A percentile compares a stretch with the other conserved stretches of the same genome.
Conservation (phyloP, 2,797 vertebrate genomes). For the Chelmon rostratus region DNA sequence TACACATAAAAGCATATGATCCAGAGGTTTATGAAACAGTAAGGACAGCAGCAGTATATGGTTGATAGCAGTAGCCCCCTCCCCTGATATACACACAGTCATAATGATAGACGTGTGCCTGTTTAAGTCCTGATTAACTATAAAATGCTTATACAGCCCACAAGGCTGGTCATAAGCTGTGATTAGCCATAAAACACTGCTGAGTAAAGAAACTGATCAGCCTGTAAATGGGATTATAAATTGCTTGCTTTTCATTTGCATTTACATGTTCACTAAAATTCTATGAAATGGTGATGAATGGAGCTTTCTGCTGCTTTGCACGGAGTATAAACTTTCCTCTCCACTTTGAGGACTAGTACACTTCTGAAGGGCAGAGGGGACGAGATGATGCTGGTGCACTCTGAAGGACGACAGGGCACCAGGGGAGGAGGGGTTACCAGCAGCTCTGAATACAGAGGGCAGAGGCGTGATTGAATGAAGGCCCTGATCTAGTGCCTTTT, state of each 20-base stretch:
- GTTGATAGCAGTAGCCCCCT: slow-evolving; percentile 58
- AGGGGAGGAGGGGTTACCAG: neutral
- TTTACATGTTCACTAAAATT: slow-evolving; percentile 73
- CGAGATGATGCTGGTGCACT: neutral
- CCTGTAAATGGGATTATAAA: slow-evolving; percentile 76
- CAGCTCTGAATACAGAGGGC: slow-evolving; percentile 14
- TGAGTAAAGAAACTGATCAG: slow-evolving; percentile 69
- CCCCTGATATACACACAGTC: slow-evolving; percentile 66
- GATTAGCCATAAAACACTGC: slow-evolving; percentile 75
- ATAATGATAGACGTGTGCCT: slow-evolving; percentile 47
- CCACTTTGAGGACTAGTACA: slow-evolving; percentile 28
- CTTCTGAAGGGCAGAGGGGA: slow-evolving; percentile 39
- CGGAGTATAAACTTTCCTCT: slow-evolving; percentile 16
- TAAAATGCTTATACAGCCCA: slow-evolving; percentile 67
- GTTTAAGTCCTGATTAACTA: slow-evolving; percentile 65
- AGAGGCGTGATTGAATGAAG: slow-evolving; percentile 33
- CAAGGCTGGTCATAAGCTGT: slow-evolving; percentile 34
- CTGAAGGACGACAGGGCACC: slow-evolving; percentile 26
- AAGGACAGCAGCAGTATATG: slow-evolving; percentile 48
- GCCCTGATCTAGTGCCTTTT: slow-evolving; percentile 19
- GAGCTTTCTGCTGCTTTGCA: slow-evolving; percentile 19
- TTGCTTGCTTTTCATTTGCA: slow-evolving; percentile 77
- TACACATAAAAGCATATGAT: slow-evolving; percentile 59
- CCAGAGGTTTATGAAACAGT: slow-evolving; percentile 50
- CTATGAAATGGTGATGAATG: slow-evolving; percentile 25